Percentiles rank a stretch among this genome's conserved stretches.
phyloP scores from a whole-genome alignment of 1,140 invertebrate genomes.

The Macrotrachela quadricornifera region DNA sequence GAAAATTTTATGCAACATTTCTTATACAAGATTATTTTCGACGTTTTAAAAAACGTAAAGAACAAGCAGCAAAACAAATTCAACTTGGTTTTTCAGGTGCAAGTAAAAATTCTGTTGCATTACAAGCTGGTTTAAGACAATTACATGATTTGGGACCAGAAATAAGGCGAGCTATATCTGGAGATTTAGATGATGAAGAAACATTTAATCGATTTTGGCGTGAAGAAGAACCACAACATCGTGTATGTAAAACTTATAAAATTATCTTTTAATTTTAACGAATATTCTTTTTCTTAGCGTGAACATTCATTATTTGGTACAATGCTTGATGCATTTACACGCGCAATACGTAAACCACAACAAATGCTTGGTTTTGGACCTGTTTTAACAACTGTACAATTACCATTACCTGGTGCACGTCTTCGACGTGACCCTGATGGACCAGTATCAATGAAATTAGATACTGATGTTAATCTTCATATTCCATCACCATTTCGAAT shows the following conservation, averaged over 20 bases:
- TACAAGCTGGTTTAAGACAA: conserved; percentile 67
- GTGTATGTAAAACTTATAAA: background rate
- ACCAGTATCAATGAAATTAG: too few relatives aligned
- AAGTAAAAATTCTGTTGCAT: conserved; percentile 26
- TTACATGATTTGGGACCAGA: conserved; percentile 93
- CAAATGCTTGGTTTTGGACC: too few relatives aligned
- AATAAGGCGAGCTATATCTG: conserved; percentile 85
- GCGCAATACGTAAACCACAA: too few relatives aligned
- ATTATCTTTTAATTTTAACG: too few relatives aligned
- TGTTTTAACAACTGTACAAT: too few relatives aligned
- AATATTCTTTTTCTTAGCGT: too few relatives aligned
- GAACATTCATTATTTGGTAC: too few relatives aligned
- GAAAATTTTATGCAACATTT: conserved; percentile 99
- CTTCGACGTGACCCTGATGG: too few relatives aligned
- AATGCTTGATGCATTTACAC: too few relatives aligned
- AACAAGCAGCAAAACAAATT: conserved; percentile 51
- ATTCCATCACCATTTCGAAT: too few relatives aligned
- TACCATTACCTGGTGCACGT: too few relatives aligned
- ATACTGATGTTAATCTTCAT: too few relatives aligned
- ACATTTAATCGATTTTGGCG: conserved; percentile 9
- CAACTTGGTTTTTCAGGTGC: conserved; percentile 35
- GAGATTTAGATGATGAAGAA: conserved; percentile 72
- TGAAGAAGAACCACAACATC: conserved; percentile 7
- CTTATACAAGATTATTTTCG: conserved; percentile 98
- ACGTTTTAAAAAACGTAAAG: conserved; percentile 88